Evolutionary conservation across 2,888 invertebrate species (phyloP).

Genomic region (Dorcus hopei): DNA sequence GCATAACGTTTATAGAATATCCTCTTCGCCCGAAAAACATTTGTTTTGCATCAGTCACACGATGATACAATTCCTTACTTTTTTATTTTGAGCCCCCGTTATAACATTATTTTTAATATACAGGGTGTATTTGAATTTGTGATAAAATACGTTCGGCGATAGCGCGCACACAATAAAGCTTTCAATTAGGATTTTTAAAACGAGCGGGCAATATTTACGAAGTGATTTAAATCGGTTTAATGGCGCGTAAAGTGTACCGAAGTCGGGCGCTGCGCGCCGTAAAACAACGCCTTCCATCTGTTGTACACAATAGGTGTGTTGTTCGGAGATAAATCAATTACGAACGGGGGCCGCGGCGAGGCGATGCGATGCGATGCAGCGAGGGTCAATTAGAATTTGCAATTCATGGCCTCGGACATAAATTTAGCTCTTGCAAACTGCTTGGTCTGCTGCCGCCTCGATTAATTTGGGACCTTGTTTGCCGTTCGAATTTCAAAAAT

Average conservation of each 20-base stretch:
- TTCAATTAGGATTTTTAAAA: too few species aligned
- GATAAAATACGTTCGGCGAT: not conserved
- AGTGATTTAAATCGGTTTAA: not conserved
- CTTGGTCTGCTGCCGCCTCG: too few species aligned
- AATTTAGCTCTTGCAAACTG: too few species aligned
- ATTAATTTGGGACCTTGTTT: too few species aligned
- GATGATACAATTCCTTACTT: too few species aligned
- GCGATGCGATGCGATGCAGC: slow-evolving; percentile 35
- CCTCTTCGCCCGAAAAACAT: not conserved
- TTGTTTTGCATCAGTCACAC: too few species aligned
- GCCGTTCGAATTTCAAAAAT: too few species aligned
- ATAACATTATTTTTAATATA: too few species aligned
- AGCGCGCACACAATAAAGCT: too few species aligned
- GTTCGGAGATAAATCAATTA: slow-evolving; percentile 43
- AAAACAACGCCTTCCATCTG: slow-evolving; percentile 29
- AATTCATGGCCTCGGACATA: slow-evolving; percentile 32
- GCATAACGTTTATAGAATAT: not conserved
- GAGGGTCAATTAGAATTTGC: slow-evolving; percentile 37
- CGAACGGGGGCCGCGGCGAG: slow-evolving; percentile 29
- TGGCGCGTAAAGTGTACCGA: not conserved
- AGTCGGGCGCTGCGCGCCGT: not conserved
- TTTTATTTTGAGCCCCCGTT: too few species aligned
- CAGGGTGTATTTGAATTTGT: not conserved
- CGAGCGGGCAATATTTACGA: too few species aligned
- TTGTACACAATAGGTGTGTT: slow-evolving; percentile 40